Evolutionary conservation across 2,113 vertebrate genomes (phyloP).

Genomic region (Toxotes chatareus): DNA sequence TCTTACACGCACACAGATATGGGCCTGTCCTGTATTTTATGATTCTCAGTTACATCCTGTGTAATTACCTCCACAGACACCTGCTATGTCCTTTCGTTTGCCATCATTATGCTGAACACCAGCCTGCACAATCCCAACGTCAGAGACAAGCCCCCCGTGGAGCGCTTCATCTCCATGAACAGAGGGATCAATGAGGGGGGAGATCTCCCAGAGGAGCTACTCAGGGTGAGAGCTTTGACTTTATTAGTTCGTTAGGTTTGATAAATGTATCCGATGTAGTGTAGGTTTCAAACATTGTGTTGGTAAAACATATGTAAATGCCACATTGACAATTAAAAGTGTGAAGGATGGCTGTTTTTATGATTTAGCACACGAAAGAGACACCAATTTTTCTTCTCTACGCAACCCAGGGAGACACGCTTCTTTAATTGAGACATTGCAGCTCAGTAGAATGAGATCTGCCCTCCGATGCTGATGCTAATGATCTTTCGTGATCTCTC

Average conservation of each 20-base stretch:
- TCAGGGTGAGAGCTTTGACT: conserved; percentile 86
- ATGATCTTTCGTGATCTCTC: conserved; percentile 16
- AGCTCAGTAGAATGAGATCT: conserved; percentile 37
- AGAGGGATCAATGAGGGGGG: conserved; percentile 97
- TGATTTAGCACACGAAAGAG: neutral
- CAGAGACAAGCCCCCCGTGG: conserved; percentile 94
- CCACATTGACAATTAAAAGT: neutral
- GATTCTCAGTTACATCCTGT: conserved; percentile 28
- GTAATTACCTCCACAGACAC: conserved; percentile 88
- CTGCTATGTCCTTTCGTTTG: conserved; percentile 96
- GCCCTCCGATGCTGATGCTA: conserved; percentile 22
- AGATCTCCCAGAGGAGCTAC: conserved; percentile 96
- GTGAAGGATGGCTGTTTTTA: neutral
- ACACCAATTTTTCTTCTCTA: neutral
- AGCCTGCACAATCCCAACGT: conserved; percentile 99
- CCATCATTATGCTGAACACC: conserved; percentile 98
- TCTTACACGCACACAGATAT: neutral
- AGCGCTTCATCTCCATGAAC: conserved; percentile 99
- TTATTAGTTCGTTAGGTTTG: conserved; percentile 39
- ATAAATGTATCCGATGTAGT: conserved; percentile 7
- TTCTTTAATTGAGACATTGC: conserved; percentile 45
- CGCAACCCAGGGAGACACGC: conserved; percentile 8
- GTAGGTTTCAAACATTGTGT: neutral
- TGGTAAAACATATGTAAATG: neutral
- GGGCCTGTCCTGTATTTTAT: neutral